Evolutionary conservation across 64 coral and sea anemone species (phyloP), one percentile per base, ranked within the genome.

Genomic region (Platygyra sinensis): DNA sequence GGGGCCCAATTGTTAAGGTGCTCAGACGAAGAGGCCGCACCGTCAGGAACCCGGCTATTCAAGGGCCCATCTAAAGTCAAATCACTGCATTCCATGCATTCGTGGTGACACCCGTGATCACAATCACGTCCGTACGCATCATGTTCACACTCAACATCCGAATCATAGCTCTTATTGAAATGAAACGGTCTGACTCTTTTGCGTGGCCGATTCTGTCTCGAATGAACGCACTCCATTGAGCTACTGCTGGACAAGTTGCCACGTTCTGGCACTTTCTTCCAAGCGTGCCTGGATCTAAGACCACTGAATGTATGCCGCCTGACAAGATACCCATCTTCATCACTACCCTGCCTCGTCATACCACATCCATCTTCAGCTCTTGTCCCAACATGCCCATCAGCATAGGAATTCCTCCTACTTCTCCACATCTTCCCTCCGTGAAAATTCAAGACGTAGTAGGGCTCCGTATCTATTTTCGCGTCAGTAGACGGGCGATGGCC

Each of bases 141-240:
- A 19, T 24, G 19, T 42, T 38, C 33, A 51, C 74, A 22, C 11
- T 19, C 24, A 1, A 50, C 36, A 15, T 51, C 81, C 4, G 81
- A 85, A 71, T 51, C 81, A 11, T 36, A 85, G 25, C 62, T 52
- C 22, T 72, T 69, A 9, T 51, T 11, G 12, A 60, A 63, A 1
- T 29, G 32, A 28, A 49, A 51, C 7, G 62, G 18, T 64, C 24
- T 85, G 22, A 29, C 32, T 51, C 62, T 71, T 13, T 20, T 67
- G 8, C 62, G 63, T 36, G 28, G 52, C 63, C 36, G 81, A 72
- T 51, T 85, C 38, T 17, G 20, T 64, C 81, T 33, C 32, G 36
- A 51, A n/a, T 85, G 81, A 72, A 85, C 62, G 24, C 81, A 85
- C 22, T 85, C 81, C 19, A 62, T 85, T 0, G 81, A 85, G 81